Conservation (phyloP, 2,888 invertebrate genomes). For the Macrostomum cliftonense region DNA sequence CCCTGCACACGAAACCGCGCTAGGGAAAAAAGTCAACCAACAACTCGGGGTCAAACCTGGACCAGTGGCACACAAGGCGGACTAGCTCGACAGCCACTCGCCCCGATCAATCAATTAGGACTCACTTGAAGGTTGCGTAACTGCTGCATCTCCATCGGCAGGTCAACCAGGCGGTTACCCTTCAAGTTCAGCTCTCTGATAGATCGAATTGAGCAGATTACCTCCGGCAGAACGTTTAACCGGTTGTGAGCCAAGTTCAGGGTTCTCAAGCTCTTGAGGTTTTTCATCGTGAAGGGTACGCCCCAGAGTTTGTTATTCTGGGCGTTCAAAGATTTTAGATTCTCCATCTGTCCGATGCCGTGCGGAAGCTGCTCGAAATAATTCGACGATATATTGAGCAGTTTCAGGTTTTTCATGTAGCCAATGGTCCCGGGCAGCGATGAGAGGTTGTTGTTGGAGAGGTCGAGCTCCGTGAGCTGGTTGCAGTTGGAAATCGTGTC, state of each 20-base stretch:
- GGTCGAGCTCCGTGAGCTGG: constrained; percentile 19
- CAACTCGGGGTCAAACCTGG: too few relatives aligned
- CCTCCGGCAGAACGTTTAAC: constrained; percentile 22
- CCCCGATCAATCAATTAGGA: too few relatives aligned
- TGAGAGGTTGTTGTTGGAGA: constrained; percentile 20
- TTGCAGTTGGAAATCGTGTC: constrained; percentile 28
- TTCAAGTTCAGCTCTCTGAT: constrained; percentile 14
- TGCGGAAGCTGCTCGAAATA: constrained; percentile 25
- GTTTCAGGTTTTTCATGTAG: not conserved
- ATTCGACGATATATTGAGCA: constrained; percentile 15
- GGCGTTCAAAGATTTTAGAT: constrained; percentile 23
- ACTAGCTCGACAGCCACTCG: too few relatives aligned
- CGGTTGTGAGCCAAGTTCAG: constrained; percentile 25
- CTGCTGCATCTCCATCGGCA: constrained; percentile 24
- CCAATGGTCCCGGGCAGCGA: constrained; percentile 16
- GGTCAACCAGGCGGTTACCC: constrained; percentile 20
- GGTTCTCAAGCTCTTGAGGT: constrained; percentile 18
- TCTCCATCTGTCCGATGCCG: constrained; percentile 22
- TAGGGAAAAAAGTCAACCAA: too few relatives aligned
- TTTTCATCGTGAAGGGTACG: constrained; percentile 23
- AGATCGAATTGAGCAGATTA: constrained; percentile 12
- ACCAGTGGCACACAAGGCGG: too few relatives aligned
- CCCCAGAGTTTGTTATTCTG: constrained; percentile 27
- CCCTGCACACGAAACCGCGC: too few relatives aligned
- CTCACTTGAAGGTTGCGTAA: constrained; percentile 13